phyloP scores from a whole-genome alignment of 2,888 invertebrate species.

The Eupithecia pulchellata region DNA sequence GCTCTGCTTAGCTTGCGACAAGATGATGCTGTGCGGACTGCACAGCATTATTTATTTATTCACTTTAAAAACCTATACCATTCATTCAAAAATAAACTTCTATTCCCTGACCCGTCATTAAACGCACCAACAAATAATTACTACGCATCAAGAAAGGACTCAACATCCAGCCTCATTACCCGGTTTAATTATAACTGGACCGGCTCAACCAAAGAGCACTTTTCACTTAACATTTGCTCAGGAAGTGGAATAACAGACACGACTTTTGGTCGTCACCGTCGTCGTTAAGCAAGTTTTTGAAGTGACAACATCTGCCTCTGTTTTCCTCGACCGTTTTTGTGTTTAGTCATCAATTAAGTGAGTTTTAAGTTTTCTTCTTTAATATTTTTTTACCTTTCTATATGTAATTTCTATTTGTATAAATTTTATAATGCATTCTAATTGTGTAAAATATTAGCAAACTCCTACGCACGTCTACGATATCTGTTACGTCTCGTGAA shows the following conservation, averaged over 20 bases:
- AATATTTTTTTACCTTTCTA: no score
- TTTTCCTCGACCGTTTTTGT: no score
- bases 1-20: no score
- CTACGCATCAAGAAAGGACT: slow-evolving; percentile 12
- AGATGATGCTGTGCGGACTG: no score
- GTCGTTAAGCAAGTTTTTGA: neutral
- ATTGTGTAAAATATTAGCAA: no score
- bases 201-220: slow-evolving; percentile 11
- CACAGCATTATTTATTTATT: no score
- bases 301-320: neutral
- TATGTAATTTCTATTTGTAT: no score
- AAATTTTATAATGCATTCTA: no score
- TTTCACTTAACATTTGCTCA: slow-evolving; percentile 17
- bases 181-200: slow-evolving; percentile 20
- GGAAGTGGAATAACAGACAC: neutral
- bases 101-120: slow-evolving; percentile 6
- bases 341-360: no score
- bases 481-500: no score
- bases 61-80: neutral
- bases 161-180: slow-evolving; percentile 5
- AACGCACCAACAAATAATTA: neutral
- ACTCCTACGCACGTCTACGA: neutral
- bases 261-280: neutral
- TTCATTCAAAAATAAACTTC: neutral
- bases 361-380: no score